A percentile compares a stretch with the other conserved stretches of the same genome.
phyloP scores from a whole-genome alignment of 2,113 vertebrate genomes.

The Siniperca chuatsi region DNA sequence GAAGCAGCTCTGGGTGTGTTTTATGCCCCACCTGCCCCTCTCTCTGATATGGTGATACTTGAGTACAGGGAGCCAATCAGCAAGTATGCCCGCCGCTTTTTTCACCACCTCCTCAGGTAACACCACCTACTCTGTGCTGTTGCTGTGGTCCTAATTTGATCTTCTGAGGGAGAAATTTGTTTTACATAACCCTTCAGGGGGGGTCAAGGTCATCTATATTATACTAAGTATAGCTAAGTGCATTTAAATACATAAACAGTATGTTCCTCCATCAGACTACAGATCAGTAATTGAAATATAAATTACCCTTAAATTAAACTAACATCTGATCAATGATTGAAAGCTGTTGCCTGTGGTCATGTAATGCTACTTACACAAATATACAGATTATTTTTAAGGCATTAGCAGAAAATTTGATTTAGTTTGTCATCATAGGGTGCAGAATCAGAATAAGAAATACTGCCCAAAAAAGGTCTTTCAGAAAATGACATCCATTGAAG shows the following conservation, averaged over 20 bases:
- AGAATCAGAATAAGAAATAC: slow-evolving; percentile 30
- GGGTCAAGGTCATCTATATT: background rate
- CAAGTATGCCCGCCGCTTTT: slow-evolving; percentile 95
- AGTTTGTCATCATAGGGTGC: slow-evolving; percentile 1
- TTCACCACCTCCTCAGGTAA: slow-evolving; percentile 99
- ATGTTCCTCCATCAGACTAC: background rate
- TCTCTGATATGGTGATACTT: slow-evolving; percentile 89
- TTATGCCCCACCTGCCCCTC: slow-evolving; percentile 90
- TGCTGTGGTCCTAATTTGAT: slow-evolving; percentile 44
- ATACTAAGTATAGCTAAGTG: background rate
- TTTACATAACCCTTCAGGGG: slow-evolving; percentile 4
- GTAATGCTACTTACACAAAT: background rate
- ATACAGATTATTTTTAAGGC: slow-evolving; percentile 39
- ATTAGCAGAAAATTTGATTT: slow-evolving; percentile 24
- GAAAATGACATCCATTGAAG: slow-evolving; percentile 38
- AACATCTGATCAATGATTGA: background rate
- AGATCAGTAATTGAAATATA: slow-evolving; percentile 2
- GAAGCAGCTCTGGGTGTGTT: slow-evolving; percentile 94
- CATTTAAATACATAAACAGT: background rate
- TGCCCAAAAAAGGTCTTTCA: slow-evolving; percentile 36
- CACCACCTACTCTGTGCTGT: slow-evolving; percentile 39
- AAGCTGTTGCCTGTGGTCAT: background rate
- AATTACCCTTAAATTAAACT: background rate
- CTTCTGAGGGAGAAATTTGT: slow-evolving; percentile 14
- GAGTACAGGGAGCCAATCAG: slow-evolving; percentile 93